These are phyloP conservation scores for Cryptus armator DNA, from an alignment of 2,888 invertebrate species.

Conservation along the genomic window DNA sequence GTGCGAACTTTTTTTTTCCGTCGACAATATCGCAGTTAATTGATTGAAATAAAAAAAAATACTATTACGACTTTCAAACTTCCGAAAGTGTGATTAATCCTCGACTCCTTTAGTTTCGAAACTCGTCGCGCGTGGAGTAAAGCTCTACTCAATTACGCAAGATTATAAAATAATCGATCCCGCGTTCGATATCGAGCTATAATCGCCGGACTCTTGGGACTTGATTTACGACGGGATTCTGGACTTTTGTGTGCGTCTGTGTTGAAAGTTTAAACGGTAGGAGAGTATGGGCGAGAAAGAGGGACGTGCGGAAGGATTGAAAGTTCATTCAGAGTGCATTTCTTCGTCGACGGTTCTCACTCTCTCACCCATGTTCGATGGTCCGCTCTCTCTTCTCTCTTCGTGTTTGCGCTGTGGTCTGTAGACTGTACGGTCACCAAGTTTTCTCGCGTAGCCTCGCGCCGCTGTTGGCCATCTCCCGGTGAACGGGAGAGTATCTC, in stretches of 20 bases:
- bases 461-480: conserved; percentile 10
- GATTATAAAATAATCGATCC: neutral
- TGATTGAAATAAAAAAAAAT: too few species aligned
- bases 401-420: conserved; percentile 1
- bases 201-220: neutral
- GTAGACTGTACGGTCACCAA: conserved; percentile 37
- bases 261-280: conserved; percentile 4
- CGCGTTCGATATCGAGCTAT: neutral
- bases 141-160: neutral
- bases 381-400: conserved; percentile 1
- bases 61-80: too few species aligned
- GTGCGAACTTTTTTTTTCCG: too few species aligned
- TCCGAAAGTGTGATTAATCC: too few species aligned
- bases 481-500: conserved; percentile 40
- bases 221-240: neutral
- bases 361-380: neutral
- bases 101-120: neutral
- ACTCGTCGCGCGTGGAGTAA: neutral
- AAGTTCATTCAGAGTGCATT: conserved; percentile 31
- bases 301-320: neutral
- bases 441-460: conserved; percentile 27
- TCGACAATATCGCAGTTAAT: too few species aligned
- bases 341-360: conserved; percentile 15
- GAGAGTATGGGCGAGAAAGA: conserved; percentile 1
- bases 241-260: neutral